Evolutionary conservation across 2,113 vertebrate genomes (phyloP), one percentile per base, ranked within the genome.

Genomic region (Mustela nigripes): DNA sequence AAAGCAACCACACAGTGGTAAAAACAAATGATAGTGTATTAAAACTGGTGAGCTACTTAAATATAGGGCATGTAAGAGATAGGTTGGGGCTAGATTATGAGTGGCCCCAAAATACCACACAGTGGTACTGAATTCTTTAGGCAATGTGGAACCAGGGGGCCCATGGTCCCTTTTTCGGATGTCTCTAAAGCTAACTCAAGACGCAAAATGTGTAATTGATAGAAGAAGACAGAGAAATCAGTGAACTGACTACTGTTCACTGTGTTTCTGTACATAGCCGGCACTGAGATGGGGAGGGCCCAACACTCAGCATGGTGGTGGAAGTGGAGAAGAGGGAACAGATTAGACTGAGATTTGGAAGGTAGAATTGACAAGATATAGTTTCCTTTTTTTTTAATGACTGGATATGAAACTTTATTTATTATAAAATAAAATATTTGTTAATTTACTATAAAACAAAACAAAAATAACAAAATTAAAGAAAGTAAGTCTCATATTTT

Each of bases 1-100:
- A 42, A 1, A 21, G 9, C 63, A 42, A 3, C 31, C 1, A 5
- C 50, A 11, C 3, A 7, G 19, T 79, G 6, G 2, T 10, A 50
- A 93, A 53, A 36, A 53, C 26, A 50, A 45, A 31, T 15, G 14
- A 11, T 80, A 33, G 21, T 45, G 3, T 48, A 11, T 63, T 7
- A 80, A 84, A 82, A 48, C 21, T 10, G 67, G 42, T 18, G 39
- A 87, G 14, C 1, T 18, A 33, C 39, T n/a, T 56, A 76, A 91
- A 33, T 48, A 4, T 26, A 28, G 18, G 11, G 2, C 11, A 18
- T 26, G 1, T 7, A 36, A 11, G 53, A 62, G 18, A 83, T n/a
- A 60, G 58, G 84, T 4, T 18, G 16, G 24, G 58, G 21, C 73
- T 73, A 39, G 15, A 4, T 76, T 60, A 26, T 74, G 14, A 62